These are phyloP conservation scores for Ptiloglossa arizonensis DNA, from an alignment of 1,140 invertebrate species.

Conservation along the genomic window DNA sequence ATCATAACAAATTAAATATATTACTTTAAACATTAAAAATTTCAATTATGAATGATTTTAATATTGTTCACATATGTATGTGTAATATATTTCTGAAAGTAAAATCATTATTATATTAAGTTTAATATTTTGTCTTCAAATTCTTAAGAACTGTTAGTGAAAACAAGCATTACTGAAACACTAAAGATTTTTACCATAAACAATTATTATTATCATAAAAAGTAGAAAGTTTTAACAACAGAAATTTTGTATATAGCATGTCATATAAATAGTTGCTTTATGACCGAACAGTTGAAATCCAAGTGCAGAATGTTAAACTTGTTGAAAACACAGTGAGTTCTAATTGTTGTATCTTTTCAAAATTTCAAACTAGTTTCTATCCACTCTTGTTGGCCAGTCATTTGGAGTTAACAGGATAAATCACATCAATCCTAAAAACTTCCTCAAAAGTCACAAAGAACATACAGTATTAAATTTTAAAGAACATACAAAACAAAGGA, in stretches of 20 bases:
- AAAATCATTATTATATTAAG: not conserved
- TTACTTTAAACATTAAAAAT: not conserved
- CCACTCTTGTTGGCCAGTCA: conserved; percentile 34
- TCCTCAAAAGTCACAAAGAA: not conserved
- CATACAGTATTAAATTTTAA: conserved; percentile 1
- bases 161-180: not conserved
- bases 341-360: conserved; percentile 7
- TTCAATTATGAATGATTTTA: not conserved
- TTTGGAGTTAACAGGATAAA: not conserved
- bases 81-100: not conserved
- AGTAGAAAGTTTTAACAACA: not conserved
- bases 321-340: not conserved
- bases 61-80: not conserved
- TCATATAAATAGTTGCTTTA: not conserved
- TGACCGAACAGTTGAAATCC: conserved; percentile 3
- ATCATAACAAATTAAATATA: not conserved
- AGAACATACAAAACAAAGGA: not conserved
- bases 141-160: not conserved
- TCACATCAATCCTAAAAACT: not conserved
- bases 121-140: not conserved
- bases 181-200: not conserved
- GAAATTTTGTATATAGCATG: not conserved
- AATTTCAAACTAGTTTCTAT: conserved; percentile 28
- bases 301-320: not conserved
- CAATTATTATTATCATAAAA: not conserved